Evolutionary conservation across 2,888 invertebrate species (phyloP), one percentile per base, ranked within the genome.

Genomic region (Torymus texanus): DNA sequence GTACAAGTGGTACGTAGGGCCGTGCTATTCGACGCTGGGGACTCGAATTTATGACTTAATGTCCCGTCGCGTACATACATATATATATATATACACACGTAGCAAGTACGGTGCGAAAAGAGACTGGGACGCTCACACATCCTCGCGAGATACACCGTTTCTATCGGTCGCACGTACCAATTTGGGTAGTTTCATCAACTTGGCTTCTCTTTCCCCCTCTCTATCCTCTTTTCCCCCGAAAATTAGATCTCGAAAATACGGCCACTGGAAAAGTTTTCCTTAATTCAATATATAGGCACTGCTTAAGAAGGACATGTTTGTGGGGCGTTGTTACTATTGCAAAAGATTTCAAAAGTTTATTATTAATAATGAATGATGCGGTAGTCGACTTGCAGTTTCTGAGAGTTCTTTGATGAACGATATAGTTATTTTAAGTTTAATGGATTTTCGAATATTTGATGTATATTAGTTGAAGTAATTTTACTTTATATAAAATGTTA

Each of bases 31-130:
- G 87, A 83, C 89, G 86, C 88, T 85, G 82, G 90, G 90, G 90
- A 90, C 85, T 83, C 85, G 86, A 89, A 89, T 89, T 89, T 89
- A 89, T 89, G 87, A 86, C 86, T 86, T 84, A 85, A 85, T 85
- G 85, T 84, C 81, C 63, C 81, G 79, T 73, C 80, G 63, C 51
- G 55, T 29, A 41, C 8, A 41, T 41, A 41, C 10, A 41, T 8
- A 41, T 41, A 41, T 41, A 41, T 41, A 41, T 8, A 41, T 41
- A 41, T 41, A 41, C 8, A 41, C 4, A 29, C 5, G 5, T n/a
- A n/a, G n/a, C 5, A 5, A 1, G 29, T 41, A 56, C 14, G 14
- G 58, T 61, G 51, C 50, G 56, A 61, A 75, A 62, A 78, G 59
- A 55, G 74, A 29, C 59, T 56, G 2, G 51, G n/a, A 51, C 56